Evolutionary conservation across 2,888 invertebrate genomes (phyloP), one percentile per base, ranked within the genome.

Genomic region (Tolmerus cingulatus): DNA sequence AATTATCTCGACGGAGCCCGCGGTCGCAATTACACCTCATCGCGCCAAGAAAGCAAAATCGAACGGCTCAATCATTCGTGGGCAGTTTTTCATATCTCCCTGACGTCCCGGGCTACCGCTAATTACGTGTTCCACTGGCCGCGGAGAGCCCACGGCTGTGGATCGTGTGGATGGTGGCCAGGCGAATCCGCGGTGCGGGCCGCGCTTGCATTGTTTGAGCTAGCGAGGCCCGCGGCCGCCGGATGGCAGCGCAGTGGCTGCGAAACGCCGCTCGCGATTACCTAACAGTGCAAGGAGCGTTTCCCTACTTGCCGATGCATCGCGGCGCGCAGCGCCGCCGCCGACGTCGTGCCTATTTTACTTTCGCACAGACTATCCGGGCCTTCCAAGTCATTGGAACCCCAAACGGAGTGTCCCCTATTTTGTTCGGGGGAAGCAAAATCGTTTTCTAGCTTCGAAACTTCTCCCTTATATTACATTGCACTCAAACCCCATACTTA

Each of bases 41-140:
- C 79, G 19, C 40, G 4, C 40, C 40, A 79, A 79, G 51, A 43
- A 74, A 34, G 84, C 55, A 84, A 84, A 84, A 66, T 84, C 66
- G 43, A 85, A 85, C 85, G 74, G 27, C 74, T 85, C 46, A 85
- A 85, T 85, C 85, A 85, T 46, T 46, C 46, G 74, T 74, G 46
- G 85, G 85, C 43, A 85, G 74, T 85, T 74, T 85, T 85, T 74
- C 27, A 85, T 74, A 85, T 74, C 74, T 85, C 19, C 74, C 27
- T 74, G 85, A 46, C 74, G 34, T 74, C 46, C 27, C 23, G 1
- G 9, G 74, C 85, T 85, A 85, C 74, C 74, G 23, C 46, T 74
- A 85, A 85, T 85, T 84, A 66, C 84, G 84, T 84, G 66, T 84
- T 84, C 40, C 66, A 84, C 66, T 84, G 66, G 51, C n/a, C 51